Evolutionary conservation across 1,140 invertebrate genomes (phyloP), one percentile per base, ranked within the genome.

Genomic region (Drosophila sturtevanti): DNA sequence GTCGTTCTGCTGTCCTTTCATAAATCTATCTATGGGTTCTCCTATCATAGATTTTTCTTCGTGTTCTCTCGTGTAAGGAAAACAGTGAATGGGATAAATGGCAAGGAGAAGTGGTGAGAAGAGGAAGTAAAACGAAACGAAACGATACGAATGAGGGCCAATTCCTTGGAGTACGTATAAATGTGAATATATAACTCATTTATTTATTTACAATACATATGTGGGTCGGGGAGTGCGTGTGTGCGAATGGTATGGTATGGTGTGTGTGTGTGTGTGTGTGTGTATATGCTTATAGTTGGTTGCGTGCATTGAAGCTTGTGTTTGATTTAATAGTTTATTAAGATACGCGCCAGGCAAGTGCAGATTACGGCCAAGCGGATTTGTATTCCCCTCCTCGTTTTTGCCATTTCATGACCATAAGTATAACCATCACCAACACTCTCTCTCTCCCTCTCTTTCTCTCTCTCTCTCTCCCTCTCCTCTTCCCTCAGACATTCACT

Each of bases 251-350:
- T 2, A 3, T 3, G 2, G 22, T 24, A 24, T 0, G 22, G 22
- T 12, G 24, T 31, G 14, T 56, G 35, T 64, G 14, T 54, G 41
- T 60, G 18, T 41, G 34, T 51, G 44, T 52, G 52, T 44, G 51
- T 41, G 34, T 52, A 35, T 52, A 64, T 69, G 48, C 24, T 58
- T 64, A 48, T 68, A 58, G 54, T 38, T 58, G 54, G 51, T 85
- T 63, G 81, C 82, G 78, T 86, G 82, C 79, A 86, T 77, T 81
- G 78, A 72, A 80, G 81, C 82, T 87, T 89, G 81, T 76, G 81
- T 86, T 86, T 86, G 81, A 86, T 86, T 86, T 86, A 86, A 87
- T 87, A 87, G 82, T 87, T 87, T 87, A 87, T 87, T 87, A 87
- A 87, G 84, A 87, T 86, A 86, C 82, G 82, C 84, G 84, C 31